These are phyloP conservation scores for Cheilosia soror DNA, from an alignment of 2,888 invertebrate species.

Conservation along the genomic window DNA sequence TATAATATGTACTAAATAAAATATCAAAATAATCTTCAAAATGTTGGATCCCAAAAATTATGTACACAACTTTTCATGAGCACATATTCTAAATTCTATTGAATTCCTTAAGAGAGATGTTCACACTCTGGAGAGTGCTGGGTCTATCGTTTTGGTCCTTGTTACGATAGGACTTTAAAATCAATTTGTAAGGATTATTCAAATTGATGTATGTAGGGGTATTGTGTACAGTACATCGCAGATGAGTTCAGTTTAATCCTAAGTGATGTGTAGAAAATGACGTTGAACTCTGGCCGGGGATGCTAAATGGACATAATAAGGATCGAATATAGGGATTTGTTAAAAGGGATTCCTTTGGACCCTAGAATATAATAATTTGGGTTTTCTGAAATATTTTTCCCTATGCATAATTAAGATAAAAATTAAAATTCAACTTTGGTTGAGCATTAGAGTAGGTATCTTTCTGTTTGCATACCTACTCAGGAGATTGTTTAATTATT, in stretches of 20 bases:
- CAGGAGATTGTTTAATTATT: slow-evolving; percentile 28
- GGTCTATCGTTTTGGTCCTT: slow-evolving; percentile 58
- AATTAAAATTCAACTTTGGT: slow-evolving; percentile 37
- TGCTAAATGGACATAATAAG: slow-evolving; percentile 52
- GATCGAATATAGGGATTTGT: slow-evolving; percentile 2
- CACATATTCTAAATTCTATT: slow-evolving; percentile 12
- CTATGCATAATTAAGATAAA: slow-evolving; percentile 51
- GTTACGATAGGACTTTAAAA: slow-evolving; percentile 66
- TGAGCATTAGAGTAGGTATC: neutral
- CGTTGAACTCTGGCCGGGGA: slow-evolving; percentile 42
- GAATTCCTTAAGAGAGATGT: slow-evolving; percentile 48
- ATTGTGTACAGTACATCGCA: slow-evolving; percentile 50
- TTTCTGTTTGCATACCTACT: neutral
- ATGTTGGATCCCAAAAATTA: slow-evolving; percentile 27
- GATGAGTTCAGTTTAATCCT: slow-evolving; percentile 58
- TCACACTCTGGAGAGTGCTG: slow-evolving; percentile 36
- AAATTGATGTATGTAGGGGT: slow-evolving; percentile 45
- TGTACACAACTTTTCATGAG: neutral
- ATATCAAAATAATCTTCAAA: slow-evolving; percentile 51
- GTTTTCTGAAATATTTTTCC: neutral
- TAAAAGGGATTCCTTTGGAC: slow-evolving; percentile 11
- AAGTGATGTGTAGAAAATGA: slow-evolving; percentile 55
- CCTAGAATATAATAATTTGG: slow-evolving; percentile 9
- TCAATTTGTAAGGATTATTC: slow-evolving; percentile 72
- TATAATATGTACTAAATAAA: slow-evolving; percentile 29